phyloP scores from a whole-genome alignment of 30 jellyfish, hydroid and myxozoan species.

The Clytia hemisphaerica region DNA sequence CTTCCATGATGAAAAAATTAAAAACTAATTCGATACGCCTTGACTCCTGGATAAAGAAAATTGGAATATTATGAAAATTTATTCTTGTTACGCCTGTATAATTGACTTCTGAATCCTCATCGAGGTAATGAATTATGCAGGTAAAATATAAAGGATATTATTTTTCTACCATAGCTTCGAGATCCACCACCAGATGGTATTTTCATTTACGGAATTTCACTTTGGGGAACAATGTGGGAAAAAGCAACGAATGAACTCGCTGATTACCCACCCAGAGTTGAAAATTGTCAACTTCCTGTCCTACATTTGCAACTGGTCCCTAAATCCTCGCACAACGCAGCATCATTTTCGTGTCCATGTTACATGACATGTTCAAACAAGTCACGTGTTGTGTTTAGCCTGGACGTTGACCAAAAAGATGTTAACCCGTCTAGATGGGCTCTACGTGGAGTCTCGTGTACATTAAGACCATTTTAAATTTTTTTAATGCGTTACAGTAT shows the following conservation, averaged over 20 bases:
- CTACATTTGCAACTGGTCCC: slow-evolving; percentile 63
- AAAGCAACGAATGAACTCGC: slow-evolving; percentile 64
- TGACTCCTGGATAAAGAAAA: too few species aligned
- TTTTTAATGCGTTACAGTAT: background rate
- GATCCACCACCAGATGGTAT: slow-evolving; percentile 85
- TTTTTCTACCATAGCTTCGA: slow-evolving; percentile 38
- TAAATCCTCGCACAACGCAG: slow-evolving; percentile 38
- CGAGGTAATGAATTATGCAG: background rate
- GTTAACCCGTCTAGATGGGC: slow-evolving; percentile 57
- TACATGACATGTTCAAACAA: slow-evolving; percentile 43
- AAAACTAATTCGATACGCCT: too few species aligned
- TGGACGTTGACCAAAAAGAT: slow-evolving; percentile 71
- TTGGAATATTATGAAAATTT: too few species aligned
- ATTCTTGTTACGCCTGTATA: background rate
- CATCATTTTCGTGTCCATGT: slow-evolving; percentile 65
- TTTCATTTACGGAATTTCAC: slow-evolving; percentile 50
- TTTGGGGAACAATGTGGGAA: slow-evolving; percentile 83
- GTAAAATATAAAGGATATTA: background rate
- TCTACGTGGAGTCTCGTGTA: slow-evolving; percentile 60
- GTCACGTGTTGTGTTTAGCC: slow-evolving; percentile 36
- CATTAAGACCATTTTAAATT: slow-evolving; percentile 56
- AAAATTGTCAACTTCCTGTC: slow-evolving; percentile 64
- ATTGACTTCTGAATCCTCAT: background rate
- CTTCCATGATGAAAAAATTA: too few species aligned
- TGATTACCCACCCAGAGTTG: slow-evolving; percentile 63